These are phyloP conservation scores for Alauda arvensis DNA, from an alignment of 2,797 vertebrate species.

Conservation along the genomic window DNA sequence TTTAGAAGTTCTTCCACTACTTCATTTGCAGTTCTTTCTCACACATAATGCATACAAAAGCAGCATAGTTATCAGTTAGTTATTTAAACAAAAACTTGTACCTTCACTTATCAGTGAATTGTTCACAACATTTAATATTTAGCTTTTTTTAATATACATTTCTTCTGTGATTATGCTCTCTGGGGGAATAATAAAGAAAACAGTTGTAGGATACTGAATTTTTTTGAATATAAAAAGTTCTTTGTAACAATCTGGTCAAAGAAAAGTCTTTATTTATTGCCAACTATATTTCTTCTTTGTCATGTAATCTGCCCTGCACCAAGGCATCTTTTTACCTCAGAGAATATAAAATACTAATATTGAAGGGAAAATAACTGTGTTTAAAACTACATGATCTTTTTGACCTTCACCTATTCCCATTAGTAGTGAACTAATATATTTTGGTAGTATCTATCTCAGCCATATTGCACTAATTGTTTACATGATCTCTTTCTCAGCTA, in stretches of 20 bases:
- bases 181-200: background rate
- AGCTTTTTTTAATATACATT: background rate
- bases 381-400: background rate
- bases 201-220: background rate
- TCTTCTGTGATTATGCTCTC: background rate
- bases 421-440: background rate
- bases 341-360: background rate
- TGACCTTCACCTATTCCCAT: background rate
- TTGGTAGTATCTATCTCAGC: background rate
- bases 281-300: background rate
- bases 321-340: background rate
- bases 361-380: background rate
- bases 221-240: background rate
- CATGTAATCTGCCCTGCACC: background rate
- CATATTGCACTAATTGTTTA: background rate
- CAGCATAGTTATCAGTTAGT: background rate
- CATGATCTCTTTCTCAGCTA: constrained; percentile 65
- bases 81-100: background rate
- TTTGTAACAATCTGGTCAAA: background rate
- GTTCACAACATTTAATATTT: background rate
- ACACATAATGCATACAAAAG: background rate
- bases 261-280: background rate
- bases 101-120: background rate
- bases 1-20: background rate
- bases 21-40: background rate